Evolutionary conservation across 2,888 invertebrate species (phyloP).

Genomic region (Tetragonisca angustula): DNA sequence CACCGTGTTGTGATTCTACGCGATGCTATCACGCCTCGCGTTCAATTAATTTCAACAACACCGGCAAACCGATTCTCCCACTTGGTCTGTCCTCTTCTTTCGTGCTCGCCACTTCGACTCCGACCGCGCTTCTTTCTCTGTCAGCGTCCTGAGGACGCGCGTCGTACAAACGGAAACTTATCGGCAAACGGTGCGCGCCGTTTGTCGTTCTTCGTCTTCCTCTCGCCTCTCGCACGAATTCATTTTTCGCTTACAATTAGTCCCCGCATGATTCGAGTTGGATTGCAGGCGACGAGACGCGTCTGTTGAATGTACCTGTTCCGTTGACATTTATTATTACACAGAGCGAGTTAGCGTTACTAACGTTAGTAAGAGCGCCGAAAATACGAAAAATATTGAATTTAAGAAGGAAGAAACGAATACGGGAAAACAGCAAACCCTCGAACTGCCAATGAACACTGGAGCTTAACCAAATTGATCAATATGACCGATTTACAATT

Average conservation of each 20-base stretch:
- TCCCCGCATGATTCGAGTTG: too few relatives aligned
- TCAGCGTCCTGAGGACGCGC: not conserved
- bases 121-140: not conserved
- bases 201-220: not conserved
- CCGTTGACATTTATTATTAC: too few relatives aligned
- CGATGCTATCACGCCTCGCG: slow-evolving; percentile 69
- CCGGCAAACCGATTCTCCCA: slow-evolving; percentile 52
- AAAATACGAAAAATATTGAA: too few relatives aligned
- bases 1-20: slow-evolving; percentile 73
- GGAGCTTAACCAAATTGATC: too few relatives aligned
- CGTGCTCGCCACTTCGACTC: not conserved
- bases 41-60: slow-evolving; percentile 72
- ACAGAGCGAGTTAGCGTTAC: too few relatives aligned
- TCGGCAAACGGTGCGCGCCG: not conserved
- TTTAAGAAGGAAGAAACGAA: too few relatives aligned
- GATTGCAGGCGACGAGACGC: not conserved
- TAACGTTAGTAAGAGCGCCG: too few relatives aligned
- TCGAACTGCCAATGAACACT: too few relatives aligned
- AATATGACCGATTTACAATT: too few relatives aligned
- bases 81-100: slow-evolving; percentile 10
- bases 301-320: too few relatives aligned
- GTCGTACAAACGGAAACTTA: not conserved
- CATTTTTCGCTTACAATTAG: not conserved
- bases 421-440: too few relatives aligned
- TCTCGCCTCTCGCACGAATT: not conserved